These are phyloP conservation scores for Drusus annulatus DNA, from an alignment of 1,140 invertebrate species.

Conservation along the genomic window DNA sequence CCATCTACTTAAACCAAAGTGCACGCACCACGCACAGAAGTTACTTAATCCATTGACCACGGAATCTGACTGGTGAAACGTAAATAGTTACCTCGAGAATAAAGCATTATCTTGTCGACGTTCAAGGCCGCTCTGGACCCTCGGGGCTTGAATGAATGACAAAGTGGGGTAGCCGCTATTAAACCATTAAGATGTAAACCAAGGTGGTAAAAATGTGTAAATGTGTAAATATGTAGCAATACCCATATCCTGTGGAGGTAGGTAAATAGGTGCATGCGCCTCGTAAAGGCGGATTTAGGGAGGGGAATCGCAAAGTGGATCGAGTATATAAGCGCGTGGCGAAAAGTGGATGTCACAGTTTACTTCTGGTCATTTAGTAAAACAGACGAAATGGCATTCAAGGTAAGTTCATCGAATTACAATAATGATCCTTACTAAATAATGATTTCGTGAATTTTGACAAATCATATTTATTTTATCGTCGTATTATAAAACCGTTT, in stretches of 20 bases:
- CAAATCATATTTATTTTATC: neutral
- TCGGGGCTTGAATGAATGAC: neutral
- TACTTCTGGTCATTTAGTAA: slow-evolving; percentile 46
- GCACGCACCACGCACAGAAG: no score
- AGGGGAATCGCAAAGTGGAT: slow-evolving; percentile 39
- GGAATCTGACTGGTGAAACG: no score
- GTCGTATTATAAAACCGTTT: neutral
- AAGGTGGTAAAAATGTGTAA: neutral
- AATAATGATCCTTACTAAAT: no score
- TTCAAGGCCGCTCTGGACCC: neutral
- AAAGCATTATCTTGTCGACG: neutral
- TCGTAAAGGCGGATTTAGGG: neutral
- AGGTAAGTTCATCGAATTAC: slow-evolving; percentile 33
- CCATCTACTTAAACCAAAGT: no score
- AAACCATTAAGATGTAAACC: neutral
- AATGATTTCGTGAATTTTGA: neutral
- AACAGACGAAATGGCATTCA: slow-evolving; percentile 57
- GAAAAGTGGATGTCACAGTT: slow-evolving; percentile 47
- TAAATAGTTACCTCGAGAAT: no score
- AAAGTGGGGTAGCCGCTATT: neutral
- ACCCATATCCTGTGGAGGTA: neutral
- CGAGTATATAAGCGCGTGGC: slow-evolving; percentile 47
- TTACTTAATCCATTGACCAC: no score
- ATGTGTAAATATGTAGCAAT: no score
- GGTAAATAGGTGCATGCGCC: neutral